Conservation (phyloP, 2,888 invertebrate species). For the Ectemnius continuus region DNA sequence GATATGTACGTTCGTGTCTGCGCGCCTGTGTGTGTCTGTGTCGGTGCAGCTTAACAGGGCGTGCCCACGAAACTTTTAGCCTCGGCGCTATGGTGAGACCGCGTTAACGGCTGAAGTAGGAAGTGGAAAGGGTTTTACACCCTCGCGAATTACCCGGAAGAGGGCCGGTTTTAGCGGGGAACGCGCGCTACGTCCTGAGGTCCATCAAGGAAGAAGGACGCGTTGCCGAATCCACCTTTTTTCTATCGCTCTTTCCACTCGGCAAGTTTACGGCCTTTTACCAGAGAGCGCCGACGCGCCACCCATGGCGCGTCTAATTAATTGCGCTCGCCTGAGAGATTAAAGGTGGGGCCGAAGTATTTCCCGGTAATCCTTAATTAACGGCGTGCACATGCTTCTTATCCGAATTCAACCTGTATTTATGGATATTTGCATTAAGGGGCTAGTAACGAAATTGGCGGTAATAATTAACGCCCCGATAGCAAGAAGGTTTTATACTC, state of each 20-base stretch:
- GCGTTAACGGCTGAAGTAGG: neutral
- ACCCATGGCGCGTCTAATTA: constrained; percentile 61
- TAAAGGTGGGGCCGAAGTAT: constrained; percentile 16
- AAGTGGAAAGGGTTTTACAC: constrained; percentile 18
- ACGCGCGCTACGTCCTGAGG: constrained; percentile 33
- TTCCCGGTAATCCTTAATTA: constrained; percentile 17
- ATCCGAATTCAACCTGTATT: neutral
- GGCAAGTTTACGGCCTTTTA: constrained; percentile 31
- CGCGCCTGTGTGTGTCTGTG: too few species aligned
- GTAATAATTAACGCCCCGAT: neutral
- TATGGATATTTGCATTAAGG: neutral
- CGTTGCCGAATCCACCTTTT: constrained; percentile 32
- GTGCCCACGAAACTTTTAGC: neutral
- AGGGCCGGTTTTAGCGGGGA: constrained; percentile 18
- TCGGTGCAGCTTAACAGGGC: neutral
- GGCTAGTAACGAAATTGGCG: neutral
- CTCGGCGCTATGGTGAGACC: neutral
- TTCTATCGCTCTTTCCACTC: constrained; percentile 35
- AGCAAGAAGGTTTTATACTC: neutral
- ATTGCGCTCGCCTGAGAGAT: constrained; percentile 41
- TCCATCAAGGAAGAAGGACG: constrained; percentile 28
- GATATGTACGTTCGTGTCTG: too few species aligned
- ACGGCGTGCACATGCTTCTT: neutral
- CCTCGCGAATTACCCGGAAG: constrained; percentile 36
- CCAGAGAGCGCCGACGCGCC: constrained; percentile 22